Percentiles rank a stretch among this genome's conserved stretches.
Evolutionary conservation across 2,797 vertebrate genomes (phyloP).

Genomic region (Epinephelus coioides): DNA sequence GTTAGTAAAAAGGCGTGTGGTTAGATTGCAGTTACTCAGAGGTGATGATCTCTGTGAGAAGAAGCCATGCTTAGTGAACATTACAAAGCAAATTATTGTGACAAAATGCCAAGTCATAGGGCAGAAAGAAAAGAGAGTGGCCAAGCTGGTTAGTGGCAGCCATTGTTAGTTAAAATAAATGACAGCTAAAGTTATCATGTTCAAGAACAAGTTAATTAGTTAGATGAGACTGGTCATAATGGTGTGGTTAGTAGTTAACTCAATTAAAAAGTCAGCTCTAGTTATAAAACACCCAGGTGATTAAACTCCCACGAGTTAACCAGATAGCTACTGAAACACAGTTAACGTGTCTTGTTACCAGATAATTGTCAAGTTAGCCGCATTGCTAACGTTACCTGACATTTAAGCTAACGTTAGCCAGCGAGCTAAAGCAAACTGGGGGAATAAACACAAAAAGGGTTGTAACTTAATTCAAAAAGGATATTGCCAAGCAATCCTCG

Average conservation of each 20-base stretch:
- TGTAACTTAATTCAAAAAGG: conserved; percentile 77
- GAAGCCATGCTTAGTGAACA: conserved; percentile 46
- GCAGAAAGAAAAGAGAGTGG: neutral
- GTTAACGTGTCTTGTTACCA: neutral
- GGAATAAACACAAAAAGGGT: neutral
- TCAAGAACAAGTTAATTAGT: neutral
- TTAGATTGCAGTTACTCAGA: neutral
- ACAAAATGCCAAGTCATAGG: neutral
- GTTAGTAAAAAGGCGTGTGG: neutral
- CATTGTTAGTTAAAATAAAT: neutral
- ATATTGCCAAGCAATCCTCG: conserved; percentile 87
- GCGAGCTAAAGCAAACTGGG: conserved; percentile 43
- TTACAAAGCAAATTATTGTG: conserved; percentile 34
- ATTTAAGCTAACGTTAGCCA: conserved; percentile 64
- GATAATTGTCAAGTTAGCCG: neutral
- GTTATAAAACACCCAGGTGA: neutral
- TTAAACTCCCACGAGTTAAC: neutral
- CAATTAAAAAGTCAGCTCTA: neutral
- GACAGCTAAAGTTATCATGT: neutral
- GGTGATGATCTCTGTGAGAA: conserved; percentile 12
- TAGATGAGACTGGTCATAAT: neutral
- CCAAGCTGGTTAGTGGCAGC: neutral
- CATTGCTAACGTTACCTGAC: neutral
- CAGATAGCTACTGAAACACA: neutral
- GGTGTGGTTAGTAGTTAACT: conserved; percentile 18